Evolutionary conservation across 2,888 invertebrate species (phyloP).

Genomic region (Tachystola acroxantha): DNA sequence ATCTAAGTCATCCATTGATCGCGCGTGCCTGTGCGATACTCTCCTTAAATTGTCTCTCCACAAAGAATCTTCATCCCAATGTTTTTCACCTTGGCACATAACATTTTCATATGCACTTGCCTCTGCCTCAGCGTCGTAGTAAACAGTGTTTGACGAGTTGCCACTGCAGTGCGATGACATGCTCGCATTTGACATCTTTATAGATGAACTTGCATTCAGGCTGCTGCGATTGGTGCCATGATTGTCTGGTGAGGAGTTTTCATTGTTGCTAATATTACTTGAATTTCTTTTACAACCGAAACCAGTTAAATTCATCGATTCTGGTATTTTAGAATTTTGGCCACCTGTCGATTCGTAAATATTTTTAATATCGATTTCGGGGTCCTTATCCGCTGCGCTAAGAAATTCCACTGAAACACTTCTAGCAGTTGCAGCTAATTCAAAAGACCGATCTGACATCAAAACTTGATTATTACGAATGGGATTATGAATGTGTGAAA

Average conservation of each 20-base stretch:
- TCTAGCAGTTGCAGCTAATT: constrained; percentile 77
- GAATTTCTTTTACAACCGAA: constrained; percentile 68
- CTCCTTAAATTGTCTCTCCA: constrained; percentile 89
- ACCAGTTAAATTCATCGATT: constrained; percentile 68
- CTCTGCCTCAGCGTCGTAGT: constrained; percentile 69
- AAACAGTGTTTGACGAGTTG: constrained; percentile 69
- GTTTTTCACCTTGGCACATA: constrained; percentile 81
- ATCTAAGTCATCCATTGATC: constrained; percentile 90
- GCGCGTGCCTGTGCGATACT: constrained; percentile 88
- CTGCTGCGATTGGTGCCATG: constrained; percentile 27
- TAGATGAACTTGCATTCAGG: constrained; percentile 37
- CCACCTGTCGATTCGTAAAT: constrained; percentile 84
- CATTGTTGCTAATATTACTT: constrained; percentile 34
- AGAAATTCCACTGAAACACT: constrained; percentile 83
- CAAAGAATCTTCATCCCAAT: constrained; percentile 90
- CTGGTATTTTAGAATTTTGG: constrained; percentile 76
- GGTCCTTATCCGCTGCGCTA: constrained; percentile 81
- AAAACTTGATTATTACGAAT: constrained; percentile 70
- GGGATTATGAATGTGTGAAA: constrained; percentile 85
- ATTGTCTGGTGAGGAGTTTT: constrained; percentile 42
- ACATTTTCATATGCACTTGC: constrained; percentile 64
- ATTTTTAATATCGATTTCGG: constrained; percentile 83
- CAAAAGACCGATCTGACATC: constrained; percentile 57
- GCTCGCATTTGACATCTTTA: constrained; percentile 61
- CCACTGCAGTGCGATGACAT: constrained; percentile 72